Evolutionary conservation across 2,113 vertebrate genomes (phyloP).

Genomic region (Oenanthe melanoleuca): DNA sequence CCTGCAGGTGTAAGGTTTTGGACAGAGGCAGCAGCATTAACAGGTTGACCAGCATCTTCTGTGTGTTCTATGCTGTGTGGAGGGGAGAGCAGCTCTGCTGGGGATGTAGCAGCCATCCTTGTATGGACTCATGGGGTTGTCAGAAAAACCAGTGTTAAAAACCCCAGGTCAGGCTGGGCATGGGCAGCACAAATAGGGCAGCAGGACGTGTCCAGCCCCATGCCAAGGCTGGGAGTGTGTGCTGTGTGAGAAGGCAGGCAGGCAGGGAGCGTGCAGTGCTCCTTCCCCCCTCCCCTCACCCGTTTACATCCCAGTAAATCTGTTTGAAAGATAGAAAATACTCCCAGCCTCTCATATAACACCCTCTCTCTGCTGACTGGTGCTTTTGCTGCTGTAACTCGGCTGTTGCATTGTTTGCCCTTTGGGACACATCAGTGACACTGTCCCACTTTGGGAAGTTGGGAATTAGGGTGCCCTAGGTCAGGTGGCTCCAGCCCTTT

Average conservation of each 20-base stretch:
- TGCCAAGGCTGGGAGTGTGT: background rate
- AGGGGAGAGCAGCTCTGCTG: background rate
- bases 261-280: background rate
- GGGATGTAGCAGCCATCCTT: background rate
- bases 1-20: background rate
- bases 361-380: background rate
- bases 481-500: background rate
- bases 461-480: background rate
- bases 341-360: background rate
- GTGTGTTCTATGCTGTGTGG: fast-evolving
- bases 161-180: background rate
- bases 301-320: background rate
- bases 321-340: background rate
- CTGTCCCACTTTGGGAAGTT: background rate
- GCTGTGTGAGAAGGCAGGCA: background rate
- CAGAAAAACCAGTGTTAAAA: background rate
- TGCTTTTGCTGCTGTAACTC: background rate
- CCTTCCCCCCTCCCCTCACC: background rate
- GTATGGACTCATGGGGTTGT: fast-evolving
- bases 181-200: fast-evolving
- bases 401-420: fast-evolving
- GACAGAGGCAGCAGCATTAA: background rate
- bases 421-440: fast-evolving
- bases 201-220: fast-evolving
- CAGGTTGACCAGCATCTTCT: background rate